These are phyloP conservation scores for Limulus polyphemus DNA, from an alignment of 2,888 invertebrate species.

Conservation along the genomic window DNA sequence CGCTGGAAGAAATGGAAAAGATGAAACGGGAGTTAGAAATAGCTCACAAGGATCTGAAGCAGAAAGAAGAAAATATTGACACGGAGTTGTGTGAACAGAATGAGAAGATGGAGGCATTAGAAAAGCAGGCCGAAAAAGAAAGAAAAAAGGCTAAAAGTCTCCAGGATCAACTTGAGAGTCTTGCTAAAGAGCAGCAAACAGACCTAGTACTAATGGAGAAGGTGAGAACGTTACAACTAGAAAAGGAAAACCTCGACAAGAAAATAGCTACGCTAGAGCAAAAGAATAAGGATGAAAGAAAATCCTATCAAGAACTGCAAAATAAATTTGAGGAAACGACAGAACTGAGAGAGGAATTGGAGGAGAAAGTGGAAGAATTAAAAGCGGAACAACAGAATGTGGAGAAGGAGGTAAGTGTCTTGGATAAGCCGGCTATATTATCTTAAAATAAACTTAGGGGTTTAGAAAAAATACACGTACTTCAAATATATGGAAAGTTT, in stretches of 20 bases:
- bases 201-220: conserved; percentile 28
- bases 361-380: conserved; percentile 33
- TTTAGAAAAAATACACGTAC: too few species aligned
- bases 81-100: conserved; percentile 34
- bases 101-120: conserved; percentile 21
- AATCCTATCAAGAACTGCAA: conserved; percentile 39
- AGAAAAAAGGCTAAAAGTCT: conserved; percentile 31
- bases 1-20: conserved; percentile 23
- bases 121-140: conserved; percentile 24
- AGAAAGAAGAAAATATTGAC: conserved; percentile 13
- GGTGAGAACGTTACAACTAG: conserved; percentile 46
- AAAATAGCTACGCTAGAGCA: conserved; percentile 35
- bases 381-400: conserved; percentile 15
- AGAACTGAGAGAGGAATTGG: conserved; percentile 46
- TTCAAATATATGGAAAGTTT: not conserved
- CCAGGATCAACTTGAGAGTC: conserved; percentile 15
- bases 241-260: conserved; percentile 50
- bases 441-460: not conserved
- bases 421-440: not conserved
- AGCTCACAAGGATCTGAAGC: conserved; percentile 10
- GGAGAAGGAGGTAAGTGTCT: conserved; percentile 21
- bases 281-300: conserved; percentile 43
- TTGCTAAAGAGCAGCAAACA: conserved; percentile 11
- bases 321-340: conserved; percentile 44
- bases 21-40: conserved; percentile 16